Percentiles rank a stretch among this genome's conserved stretches.
These are phyloP conservation scores for Amiota communis DNA, from an alignment of 2,888 invertebrate species.

Conservation along the genomic window DNA sequence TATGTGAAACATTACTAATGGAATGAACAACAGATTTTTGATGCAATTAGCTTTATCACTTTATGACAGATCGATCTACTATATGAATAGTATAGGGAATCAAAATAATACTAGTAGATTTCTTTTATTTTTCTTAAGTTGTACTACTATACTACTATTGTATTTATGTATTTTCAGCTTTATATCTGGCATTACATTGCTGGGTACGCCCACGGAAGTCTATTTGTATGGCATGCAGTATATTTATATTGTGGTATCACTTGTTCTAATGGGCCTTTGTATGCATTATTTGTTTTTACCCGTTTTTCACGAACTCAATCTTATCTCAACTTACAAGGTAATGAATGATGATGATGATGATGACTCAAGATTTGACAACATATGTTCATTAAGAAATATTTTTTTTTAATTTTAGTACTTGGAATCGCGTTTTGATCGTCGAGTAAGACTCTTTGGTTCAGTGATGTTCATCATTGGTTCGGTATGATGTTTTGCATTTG, in stretches of 20 bases:
- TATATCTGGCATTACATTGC: slow-evolving; percentile 83
- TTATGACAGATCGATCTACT: too few relatives aligned
- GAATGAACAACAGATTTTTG: too few relatives aligned
- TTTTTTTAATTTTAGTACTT: slow-evolving; percentile 75
- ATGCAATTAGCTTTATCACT: too few relatives aligned
- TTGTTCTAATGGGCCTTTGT: slow-evolving; percentile 76
- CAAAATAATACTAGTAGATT: too few relatives aligned
- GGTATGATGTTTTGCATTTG: slow-evolving; percentile 70
- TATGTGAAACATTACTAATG: too few relatives aligned
- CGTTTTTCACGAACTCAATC: slow-evolving; percentile 80
- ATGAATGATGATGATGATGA: slow-evolving; percentile 18
- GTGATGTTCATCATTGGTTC: slow-evolving; percentile 78
- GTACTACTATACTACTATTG: background rate
- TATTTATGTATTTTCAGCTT: slow-evolving; percentile 74
- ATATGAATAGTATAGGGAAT: too few relatives aligned
- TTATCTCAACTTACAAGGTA: slow-evolving; percentile 86
- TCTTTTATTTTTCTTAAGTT: too few relatives aligned
- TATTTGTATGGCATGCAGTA: slow-evolving; percentile 86
- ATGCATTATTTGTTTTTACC: slow-evolving; percentile 80
- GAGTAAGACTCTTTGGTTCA: slow-evolving; percentile 80
- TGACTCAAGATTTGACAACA: background rate
- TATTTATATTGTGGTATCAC: slow-evolving; percentile 77
- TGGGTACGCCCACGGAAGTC: slow-evolving; percentile 86
- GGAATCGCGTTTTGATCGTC: slow-evolving; percentile 79
- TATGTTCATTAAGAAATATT: background rate